Evolutionary conservation across 1,140 invertebrate species (phyloP).

Genomic region (Zaprionus taronus): DNA sequence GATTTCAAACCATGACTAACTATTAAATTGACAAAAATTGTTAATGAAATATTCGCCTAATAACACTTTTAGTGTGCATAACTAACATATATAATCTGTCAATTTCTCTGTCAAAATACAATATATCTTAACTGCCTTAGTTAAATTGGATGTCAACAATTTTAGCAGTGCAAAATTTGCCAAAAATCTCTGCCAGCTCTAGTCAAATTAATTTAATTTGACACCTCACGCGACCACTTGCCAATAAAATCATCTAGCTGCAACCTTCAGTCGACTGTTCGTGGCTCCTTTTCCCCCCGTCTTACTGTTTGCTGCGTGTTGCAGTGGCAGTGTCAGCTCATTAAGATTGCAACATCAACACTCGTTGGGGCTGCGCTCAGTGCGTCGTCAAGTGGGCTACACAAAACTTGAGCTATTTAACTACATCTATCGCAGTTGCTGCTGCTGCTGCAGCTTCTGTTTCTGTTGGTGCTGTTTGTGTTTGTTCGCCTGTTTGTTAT

Average conservation of each 20-base stretch:
- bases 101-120: too few species aligned
- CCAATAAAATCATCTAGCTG: conserved; percentile 1
- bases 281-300: background rate
- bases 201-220: background rate
- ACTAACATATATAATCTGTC: background rate
- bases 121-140: background rate
- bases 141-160: background rate
- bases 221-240: conserved; percentile 4
- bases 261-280: conserved; percentile 29
- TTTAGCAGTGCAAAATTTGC: background rate
- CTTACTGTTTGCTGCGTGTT: background rate
- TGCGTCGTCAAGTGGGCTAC: conserved; percentile 58
- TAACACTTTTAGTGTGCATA: background rate
- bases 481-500: conserved; percentile 34
- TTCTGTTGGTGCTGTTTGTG: conserved; percentile 16
- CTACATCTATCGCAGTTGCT: conserved; percentile 60
- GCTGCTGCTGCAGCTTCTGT: conserved; percentile 17
- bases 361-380: conserved; percentile 37
- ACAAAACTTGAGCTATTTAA: conserved; percentile 75
- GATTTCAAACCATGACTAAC: background rate
- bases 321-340: conserved; percentile 45
- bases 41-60: background rate
- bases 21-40: too few species aligned
- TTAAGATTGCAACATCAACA: conserved; percentile 69
- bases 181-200: background rate